phyloP scores from a whole-genome alignment of 2,113 vertebrate genomes.

The Sinocyclocheilus grahami region DNA sequence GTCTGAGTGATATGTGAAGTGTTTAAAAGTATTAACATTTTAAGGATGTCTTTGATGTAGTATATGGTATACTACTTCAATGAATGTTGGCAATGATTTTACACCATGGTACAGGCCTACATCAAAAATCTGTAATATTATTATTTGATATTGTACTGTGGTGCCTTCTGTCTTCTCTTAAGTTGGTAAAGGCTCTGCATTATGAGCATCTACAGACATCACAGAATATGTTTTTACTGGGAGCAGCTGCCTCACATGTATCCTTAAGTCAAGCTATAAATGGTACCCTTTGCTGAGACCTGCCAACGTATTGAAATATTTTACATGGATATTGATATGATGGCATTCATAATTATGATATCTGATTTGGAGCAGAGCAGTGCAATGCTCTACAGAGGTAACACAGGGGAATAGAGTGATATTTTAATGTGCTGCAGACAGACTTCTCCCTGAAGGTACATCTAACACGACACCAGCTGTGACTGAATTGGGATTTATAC shows the following conservation, averaged over 20 bases:
- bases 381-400: constrained; percentile 56
- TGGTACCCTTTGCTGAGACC: not conserved
- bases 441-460: constrained; percentile 79
- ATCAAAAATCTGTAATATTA: not conserved
- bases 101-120: not conserved
- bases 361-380: constrained; percentile 71
- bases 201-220: not conserved
- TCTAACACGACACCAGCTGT: constrained; percentile 76
- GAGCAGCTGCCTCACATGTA: not conserved
- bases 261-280: no score
- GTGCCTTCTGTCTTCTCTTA: not conserved
- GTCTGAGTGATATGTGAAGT: no score
- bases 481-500: constrained; percentile 81
- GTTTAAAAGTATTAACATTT: no score
- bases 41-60: not conserved
- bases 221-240: not conserved
- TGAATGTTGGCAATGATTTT: not conserved
- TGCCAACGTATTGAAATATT: constrained; percentile 73
- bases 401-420: constrained; percentile 64
- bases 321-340: constrained; percentile 75
- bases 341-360: constrained; percentile 79
- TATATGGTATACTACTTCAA: not conserved
- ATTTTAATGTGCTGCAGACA: constrained; percentile 75
- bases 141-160: not conserved
- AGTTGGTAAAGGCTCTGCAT: not conserved